These are phyloP conservation scores for Pocillopora verrucosa DNA, from an alignment of 64 coral and sea anemone genomes.

Conservation along the genomic window DNA sequence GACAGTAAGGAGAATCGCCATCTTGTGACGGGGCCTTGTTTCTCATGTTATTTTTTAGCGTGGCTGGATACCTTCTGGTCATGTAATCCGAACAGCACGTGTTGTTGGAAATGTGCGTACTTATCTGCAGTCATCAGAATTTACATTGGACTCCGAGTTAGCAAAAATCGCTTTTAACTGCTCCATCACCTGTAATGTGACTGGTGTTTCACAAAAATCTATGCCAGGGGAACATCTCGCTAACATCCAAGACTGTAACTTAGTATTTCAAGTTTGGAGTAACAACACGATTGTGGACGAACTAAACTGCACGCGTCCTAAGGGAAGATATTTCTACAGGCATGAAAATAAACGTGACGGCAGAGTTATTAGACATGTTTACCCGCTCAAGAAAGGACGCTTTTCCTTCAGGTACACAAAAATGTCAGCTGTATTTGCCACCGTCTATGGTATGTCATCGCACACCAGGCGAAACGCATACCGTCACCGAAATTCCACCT, in stretches of 20 bases:
- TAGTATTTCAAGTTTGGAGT: constrained; percentile 57
- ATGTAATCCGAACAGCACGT: constrained; percentile 57
- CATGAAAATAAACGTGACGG: constrained; percentile 77
- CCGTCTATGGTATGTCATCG: not conserved
- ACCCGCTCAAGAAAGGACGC: constrained; percentile 44
- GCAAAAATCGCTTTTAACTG: constrained; percentile 67
- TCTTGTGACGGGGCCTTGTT: not conserved
- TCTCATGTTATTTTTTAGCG: not conserved
- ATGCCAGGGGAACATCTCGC: constrained; percentile 55
- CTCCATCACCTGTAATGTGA: constrained; percentile 71
- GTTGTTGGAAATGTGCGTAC: constrained; percentile 64
- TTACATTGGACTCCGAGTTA: constrained; percentile 52
- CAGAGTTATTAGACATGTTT: constrained; percentile 15
- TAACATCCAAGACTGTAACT: constrained; percentile 57
- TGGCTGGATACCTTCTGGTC: constrained; percentile 76
- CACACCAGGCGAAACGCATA: no score
- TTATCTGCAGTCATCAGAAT: constrained; percentile 40
- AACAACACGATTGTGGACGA: constrained; percentile 30
- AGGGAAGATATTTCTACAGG: constrained; percentile 27
- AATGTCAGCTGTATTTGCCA: not conserved
- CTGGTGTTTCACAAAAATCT: not conserved
- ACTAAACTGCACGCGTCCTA: constrained; percentile 79
- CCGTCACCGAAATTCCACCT: no score
- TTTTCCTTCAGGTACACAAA: constrained; percentile 65
- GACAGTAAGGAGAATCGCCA: no score